Conservation (phyloP, 2,113 vertebrate species). For the Rallus limicola region DNA sequence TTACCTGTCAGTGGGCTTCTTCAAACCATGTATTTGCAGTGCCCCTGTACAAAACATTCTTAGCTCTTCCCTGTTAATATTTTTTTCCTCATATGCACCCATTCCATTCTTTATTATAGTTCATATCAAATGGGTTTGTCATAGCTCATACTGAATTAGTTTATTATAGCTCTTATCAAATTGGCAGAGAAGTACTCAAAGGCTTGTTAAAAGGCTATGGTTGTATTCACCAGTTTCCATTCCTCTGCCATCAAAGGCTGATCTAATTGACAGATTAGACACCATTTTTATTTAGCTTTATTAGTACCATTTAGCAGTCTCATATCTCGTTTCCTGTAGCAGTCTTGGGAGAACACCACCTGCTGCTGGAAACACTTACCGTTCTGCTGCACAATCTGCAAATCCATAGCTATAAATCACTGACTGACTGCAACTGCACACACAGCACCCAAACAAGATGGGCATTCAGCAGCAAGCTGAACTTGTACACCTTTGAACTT, state of each 20-base stretch:
- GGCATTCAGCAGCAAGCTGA: background rate
- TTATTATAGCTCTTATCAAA: background rate
- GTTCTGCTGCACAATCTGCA: background rate
- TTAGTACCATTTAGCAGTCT: background rate
- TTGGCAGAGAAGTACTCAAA: background rate
- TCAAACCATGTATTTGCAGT: background rate
- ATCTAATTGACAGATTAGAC: constrained; percentile 8
- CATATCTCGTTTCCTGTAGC: background rate
- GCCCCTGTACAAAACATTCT: background rate
- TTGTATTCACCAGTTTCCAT: background rate
- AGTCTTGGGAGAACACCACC: background rate
- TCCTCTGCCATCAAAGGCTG: background rate
- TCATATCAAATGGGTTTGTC: background rate
- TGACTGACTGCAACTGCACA: background rate
- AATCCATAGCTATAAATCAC: background rate
- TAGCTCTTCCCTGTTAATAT: background rate
- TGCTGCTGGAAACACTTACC: background rate
- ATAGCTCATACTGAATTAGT: no score
- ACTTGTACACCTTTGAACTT: background rate
- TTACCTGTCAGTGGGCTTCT: background rate
- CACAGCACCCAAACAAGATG: fast-evolving
- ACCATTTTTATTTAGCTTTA: background rate
- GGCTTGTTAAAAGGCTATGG: background rate
- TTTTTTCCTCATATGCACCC: background rate
- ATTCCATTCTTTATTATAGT: background rate